These are phyloP conservation scores for Drosophila melanocephala DNA, from an alignment of 2,888 invertebrate species.

Conservation along the genomic window DNA sequence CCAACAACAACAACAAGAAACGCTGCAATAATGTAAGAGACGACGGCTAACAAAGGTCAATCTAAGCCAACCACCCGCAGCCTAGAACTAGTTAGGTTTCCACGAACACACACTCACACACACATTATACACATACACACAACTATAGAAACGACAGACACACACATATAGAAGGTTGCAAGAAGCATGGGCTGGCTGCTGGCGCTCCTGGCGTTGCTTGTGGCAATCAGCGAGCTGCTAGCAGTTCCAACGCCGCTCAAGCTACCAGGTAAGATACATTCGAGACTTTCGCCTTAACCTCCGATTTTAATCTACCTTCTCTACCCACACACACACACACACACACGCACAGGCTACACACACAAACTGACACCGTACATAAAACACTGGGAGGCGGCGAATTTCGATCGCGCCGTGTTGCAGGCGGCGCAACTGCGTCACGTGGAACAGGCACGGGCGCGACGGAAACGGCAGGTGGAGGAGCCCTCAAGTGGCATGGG, in stretches of 20 bases:
- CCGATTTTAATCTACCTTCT: background rate
- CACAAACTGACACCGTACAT: constrained; percentile 90
- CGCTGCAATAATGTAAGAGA: constrained; percentile 73
- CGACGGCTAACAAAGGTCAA: constrained; percentile 66
- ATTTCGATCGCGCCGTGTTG: constrained; percentile 88
- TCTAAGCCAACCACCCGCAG: constrained; percentile 60
- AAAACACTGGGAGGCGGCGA: constrained; percentile 92
- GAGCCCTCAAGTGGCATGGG: constrained; percentile 81
- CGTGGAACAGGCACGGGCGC: constrained; percentile 83
- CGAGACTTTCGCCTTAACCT: constrained; percentile 4
- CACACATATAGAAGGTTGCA: constrained; percentile 36
- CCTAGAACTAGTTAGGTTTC: constrained; percentile 78
- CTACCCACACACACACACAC: background rate
- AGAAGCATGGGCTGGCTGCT: constrained; percentile 85
- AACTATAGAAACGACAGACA: constrained; percentile 16
- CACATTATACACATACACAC: constrained; percentile 22
- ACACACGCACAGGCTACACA: constrained; percentile 86
- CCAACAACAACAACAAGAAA: constrained; percentile 32
- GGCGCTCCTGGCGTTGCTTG: constrained; percentile 84
- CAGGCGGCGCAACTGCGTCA: constrained; percentile 84
- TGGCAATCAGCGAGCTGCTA: constrained; percentile 83
- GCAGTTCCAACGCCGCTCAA: constrained; percentile 85
- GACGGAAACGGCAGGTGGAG: constrained; percentile 84
- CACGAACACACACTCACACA: constrained; percentile 44
- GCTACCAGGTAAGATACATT: constrained; percentile 82